Conservation (phyloP, 2,888 invertebrate genomes). For the Protodeltote pygarga region DNA sequence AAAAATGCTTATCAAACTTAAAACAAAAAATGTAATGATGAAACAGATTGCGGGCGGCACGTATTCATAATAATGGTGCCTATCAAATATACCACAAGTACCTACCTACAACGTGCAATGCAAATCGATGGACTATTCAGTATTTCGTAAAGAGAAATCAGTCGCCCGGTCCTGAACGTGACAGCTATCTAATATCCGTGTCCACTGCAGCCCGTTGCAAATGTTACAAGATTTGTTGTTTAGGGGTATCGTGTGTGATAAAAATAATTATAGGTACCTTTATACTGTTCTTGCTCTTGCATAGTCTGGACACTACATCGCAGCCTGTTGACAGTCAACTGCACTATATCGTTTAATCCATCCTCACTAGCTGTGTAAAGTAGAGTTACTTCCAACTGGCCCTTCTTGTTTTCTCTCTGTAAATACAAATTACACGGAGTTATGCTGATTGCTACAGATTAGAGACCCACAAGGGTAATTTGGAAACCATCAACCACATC, state of each 20-base stretch:
- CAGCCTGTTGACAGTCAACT: constrained; percentile 88
- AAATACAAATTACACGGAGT: constrained; percentile 28
- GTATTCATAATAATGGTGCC: too few species aligned
- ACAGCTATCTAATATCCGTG: too few species aligned
- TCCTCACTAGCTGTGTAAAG: constrained; percentile 89
- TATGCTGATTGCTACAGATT: constrained; percentile 41
- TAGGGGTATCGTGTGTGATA: neutral
- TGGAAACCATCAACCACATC: constrained; percentile 31
- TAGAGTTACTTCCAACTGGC: constrained; percentile 89
- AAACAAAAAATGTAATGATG: too few species aligned
- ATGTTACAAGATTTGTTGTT: too few species aligned
- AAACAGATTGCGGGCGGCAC: too few species aligned
- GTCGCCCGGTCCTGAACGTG: too few species aligned
- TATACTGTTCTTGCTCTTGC: constrained; percentile 90
- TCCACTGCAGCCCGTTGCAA: too few species aligned
- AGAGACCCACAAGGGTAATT: constrained; percentile 39
- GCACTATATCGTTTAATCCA: constrained; percentile 88
- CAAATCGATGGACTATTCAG: too few species aligned
- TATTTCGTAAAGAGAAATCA: too few species aligned
- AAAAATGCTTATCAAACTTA: too few species aligned
- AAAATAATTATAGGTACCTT: constrained; percentile 78
- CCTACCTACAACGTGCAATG: too few species aligned
- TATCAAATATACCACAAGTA: too few species aligned
- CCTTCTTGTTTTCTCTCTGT: constrained; percentile 90
- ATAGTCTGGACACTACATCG: constrained; percentile 90